Evolutionary conservation across 1,140 invertebrate species (phyloP).

Genomic region (Lordiphosa mommai): DNA sequence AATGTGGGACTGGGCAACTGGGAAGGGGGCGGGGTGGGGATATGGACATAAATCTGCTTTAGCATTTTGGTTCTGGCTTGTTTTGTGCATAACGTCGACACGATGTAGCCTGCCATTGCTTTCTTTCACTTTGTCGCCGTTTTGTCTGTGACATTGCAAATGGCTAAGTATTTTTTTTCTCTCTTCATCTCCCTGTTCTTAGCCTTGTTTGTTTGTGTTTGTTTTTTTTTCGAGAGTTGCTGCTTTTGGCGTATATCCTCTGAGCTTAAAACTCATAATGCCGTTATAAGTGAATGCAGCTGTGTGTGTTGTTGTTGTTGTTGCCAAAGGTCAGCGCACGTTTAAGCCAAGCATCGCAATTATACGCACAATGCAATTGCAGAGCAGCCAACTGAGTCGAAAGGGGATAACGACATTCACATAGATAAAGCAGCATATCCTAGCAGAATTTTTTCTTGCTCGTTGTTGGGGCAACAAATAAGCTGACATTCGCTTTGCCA

Average conservation of each 20-base stretch:
- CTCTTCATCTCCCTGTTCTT: conserved; percentile 22
- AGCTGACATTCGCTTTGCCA: conserved; percentile 10
- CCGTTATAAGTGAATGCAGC: conserved; percentile 59
- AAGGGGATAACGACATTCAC: conserved; percentile 1
- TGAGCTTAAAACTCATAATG: conserved; percentile 75
- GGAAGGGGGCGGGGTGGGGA: background rate
- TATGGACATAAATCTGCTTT: conserved; percentile 69
- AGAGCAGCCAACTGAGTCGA: background rate
- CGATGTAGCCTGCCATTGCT: conserved; percentile 68
- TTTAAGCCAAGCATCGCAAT: conserved; percentile 75
- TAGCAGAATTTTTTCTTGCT: conserved; percentile 8
- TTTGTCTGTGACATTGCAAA: conserved; percentile 73
- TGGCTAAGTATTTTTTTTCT: conserved; percentile 36
- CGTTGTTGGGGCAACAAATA: conserved; percentile 23
- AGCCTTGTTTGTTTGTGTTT: conserved; percentile 45
- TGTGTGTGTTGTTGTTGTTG: conserved; percentile 27
- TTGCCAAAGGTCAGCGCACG: conserved; percentile 76
- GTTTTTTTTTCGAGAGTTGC: conserved; percentile 41
- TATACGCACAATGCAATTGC: conserved; percentile 70
- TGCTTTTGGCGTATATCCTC: conserved; percentile 28
- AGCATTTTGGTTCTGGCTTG: conserved; percentile 58
- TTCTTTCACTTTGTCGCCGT: conserved; percentile 64
- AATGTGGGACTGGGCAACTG: conserved; percentile 30
- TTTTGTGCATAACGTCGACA: conserved; percentile 70
- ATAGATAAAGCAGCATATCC: conserved; percentile 24